Evolutionary conservation across 2,797 vertebrate species (phyloP), one percentile per base, ranked within the genome.

Genomic region (Macropus fuliginosus): DNA sequence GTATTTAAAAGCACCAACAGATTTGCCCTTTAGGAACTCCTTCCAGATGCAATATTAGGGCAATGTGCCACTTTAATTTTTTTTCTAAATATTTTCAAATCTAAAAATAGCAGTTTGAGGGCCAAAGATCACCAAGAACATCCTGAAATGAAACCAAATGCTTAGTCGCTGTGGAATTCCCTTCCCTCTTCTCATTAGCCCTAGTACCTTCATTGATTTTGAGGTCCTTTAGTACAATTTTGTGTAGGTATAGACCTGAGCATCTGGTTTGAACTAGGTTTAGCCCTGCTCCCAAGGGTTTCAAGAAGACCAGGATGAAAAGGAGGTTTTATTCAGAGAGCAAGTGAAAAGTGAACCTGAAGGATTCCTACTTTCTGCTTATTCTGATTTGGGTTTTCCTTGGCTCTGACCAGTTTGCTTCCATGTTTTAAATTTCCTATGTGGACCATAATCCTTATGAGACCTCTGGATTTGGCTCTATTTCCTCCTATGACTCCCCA

Each of bases 1-100:
- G 87, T 12, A 52, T 54, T 13, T 54, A 50, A 95, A 97, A 97
- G 95, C 95, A 92, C 54, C 56, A 94, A 40, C 27, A 55, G 52
- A n/a, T 14, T 93, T 94, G 16, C 91, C 93, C 91, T 95, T 91
- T 56, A 89, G 66, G 5, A 96, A 90, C n/a, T 93, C 91, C 40
- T 95, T 94, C 54, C 18, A 46, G 6, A 27, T 91, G 55, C 54
- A 94, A 27, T 10, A 62, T 24, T 55, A 94, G 31, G 1, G 21
- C 55, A 90, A 31, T 46, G 50, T 28, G 91, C 0, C 34, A 89
- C 92, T 93, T 56, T 57, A 92, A 81, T 62, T 56, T 56, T 93
- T 93, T 18, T 66, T n/a, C 14, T 12, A 62, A 62, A 66, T 40
- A 5, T 74, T 40, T 40, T 14, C 96, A 31, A 93, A 40, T 93